Base-by-base conservation (phyloP, 2,797 vertebrate genomes). In the Orientallactaga sibirica region DNA sequence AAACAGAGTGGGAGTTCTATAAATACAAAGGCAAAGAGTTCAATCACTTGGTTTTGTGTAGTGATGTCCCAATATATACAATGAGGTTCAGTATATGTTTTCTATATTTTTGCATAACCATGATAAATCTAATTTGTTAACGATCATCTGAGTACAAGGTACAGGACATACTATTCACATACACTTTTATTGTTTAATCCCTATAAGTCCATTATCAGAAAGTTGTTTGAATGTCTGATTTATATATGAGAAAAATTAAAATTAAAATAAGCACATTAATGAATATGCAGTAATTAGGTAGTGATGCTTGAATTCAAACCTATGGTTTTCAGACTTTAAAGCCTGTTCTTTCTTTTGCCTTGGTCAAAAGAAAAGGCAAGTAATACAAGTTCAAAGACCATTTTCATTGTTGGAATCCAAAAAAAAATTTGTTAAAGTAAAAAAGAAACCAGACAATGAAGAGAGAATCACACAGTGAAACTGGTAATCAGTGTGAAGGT, bases 331-430 rank as follows among this genome's bases (percentile, higher is more conserved):
- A 88, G 43, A 94, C 29, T 64, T 0, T 1, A 78, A 66, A 88
- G 0, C 66, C 77, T 86, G 33, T 84, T 92, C 18, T 24, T 15
- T 87, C 67, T 96, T 94, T 58, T 93, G 29, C 24, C 37, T 85
- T 85, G 25, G 22, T 82, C 55, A 80, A 88, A 92, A 94, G 83
- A 88, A 90, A 66, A 78, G 88, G 92, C 11, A 83, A 93, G 82
- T 80, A 95, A 90, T 15, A 37, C 25, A 78, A 92, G 43, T 96
- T 88, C 83, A 90, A 93, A 88, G 77, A 74, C 62, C 62, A 15
- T 71, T 52, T 87, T 95, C 48, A 70, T 78, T 94, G n/a, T 87
- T 94, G 79, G 16, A 61, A 84, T 81, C 20, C n/a, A 73, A 33
- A 33, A 22, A 29, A 71, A 77, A 78, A 90, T 3, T 58, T 14